These are phyloP conservation scores for Notiomystis cincta DNA, from an alignment of 2,113 vertebrate genomes.

Conservation along the genomic window DNA sequence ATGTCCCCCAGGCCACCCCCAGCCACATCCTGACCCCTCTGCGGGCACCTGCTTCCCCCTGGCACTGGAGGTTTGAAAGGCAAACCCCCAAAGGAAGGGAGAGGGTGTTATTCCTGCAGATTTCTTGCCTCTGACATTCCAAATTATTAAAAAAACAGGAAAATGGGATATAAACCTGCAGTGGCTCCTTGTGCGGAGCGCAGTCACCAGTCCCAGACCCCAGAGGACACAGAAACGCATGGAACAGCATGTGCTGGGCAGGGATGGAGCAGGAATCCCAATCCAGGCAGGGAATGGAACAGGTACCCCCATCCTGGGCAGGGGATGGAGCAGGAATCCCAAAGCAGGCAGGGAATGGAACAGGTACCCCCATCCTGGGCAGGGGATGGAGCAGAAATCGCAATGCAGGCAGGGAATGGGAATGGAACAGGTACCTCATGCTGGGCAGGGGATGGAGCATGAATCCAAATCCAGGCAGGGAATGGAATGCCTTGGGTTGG, in stretches of 20 bases:
- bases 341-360: no score
- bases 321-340: neutral
- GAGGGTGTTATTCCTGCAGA: neutral
- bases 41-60: neutral
- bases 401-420: neutral
- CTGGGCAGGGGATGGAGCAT: neutral
- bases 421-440: no score
- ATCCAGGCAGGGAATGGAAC: no score
- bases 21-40: neutral
- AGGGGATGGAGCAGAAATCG: neutral
- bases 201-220: rapidly evolving
- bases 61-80: neutral
- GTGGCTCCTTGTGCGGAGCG: neutral
- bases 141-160: neutral
- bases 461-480: neutral
- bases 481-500: neutral
- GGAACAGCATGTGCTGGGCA: rapidly evolving
- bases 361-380: no score
- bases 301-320: no score
- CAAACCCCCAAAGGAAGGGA: neutral
- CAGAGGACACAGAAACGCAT: rapidly evolving
- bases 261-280: neutral
- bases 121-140: neutral
- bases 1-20: no score
- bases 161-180: neutral